Evolutionary conservation across 1,140 invertebrate genomes (phyloP), one percentile per base, ranked within the genome.

Genomic region (Drosophila burlai): DNA sequence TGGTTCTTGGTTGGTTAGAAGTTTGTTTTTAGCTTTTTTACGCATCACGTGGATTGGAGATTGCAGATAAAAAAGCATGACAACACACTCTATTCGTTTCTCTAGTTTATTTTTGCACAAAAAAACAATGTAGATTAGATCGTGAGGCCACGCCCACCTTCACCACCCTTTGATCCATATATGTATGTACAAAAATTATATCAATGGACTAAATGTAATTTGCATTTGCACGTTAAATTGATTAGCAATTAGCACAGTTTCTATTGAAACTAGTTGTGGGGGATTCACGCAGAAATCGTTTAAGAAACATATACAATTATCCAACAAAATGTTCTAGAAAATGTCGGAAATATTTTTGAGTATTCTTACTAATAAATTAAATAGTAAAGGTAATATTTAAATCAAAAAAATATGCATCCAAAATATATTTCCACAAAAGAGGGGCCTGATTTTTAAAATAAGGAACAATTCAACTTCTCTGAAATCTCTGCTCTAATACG

Each of bases 41-140:
- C 31, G 67, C 67, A 71, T 71, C 67, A 71, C 67, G 67, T 68
- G 67, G 67, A 47, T 68, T 46, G 46, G n/a, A 40, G 61, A 31
- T 55, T 21, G 15, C 7, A 54, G 60, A 67, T 65, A 69, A 49
- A 31, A 24, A 26, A 18, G n/a, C 64, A 46, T 68, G 49, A 71
- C 67, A 68, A 71, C 40, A 55, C 24, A 54, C 8, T 36, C 18
- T 11, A 13, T 52, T 8, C 18, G 3, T 26, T 49, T 10, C 15
- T n/a, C 38, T 36, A 29, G 18, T 67, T 69, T 67, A 66, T 54
- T 67, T 71, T 46, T 21, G 24, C 59, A 36, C 64, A 67, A 18
- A n/a, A 36, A 36, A 36, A 34, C 49, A 43, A 52, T 43, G 21
- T 40, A 45, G 31, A 31, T 54, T 29, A 49, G 47, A 38, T 68